Percentiles rank a stretch among this genome's conserved stretches.
Evolutionary conservation across 1,140 invertebrate genomes (phyloP).

Genomic region (Penaeus chinensis): DNA sequence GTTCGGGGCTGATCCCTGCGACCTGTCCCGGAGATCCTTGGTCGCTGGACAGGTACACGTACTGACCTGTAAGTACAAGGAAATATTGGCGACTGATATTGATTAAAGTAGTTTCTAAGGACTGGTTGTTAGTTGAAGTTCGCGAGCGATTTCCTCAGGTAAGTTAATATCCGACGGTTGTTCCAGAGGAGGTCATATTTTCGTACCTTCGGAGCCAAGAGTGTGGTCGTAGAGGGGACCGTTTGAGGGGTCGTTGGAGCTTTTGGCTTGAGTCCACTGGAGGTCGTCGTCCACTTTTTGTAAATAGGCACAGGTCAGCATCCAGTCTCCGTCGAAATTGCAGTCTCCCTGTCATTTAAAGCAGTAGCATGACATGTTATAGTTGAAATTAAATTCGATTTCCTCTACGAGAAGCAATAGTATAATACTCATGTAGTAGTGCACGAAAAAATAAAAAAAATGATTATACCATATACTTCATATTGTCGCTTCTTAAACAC

Average conservation of each 20-base stretch:
- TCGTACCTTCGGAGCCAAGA: slow-evolving; percentile 18
- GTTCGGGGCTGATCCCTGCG: background rate
- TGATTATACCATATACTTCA: no score
- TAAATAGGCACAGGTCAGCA: slow-evolving; percentile 21
- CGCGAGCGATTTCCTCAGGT: no score
- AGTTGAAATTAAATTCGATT: no score
- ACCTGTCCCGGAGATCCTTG: background rate
- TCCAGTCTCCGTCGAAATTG: slow-evolving; percentile 26
- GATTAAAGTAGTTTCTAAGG: no score
- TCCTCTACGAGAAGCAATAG: no score
- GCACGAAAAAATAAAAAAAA: no score
- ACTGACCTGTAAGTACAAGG: slow-evolving; percentile 19
- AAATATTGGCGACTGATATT: background rate
- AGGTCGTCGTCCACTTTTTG: slow-evolving; percentile 30
- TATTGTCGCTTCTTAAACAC: no score
- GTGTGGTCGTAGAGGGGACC: slow-evolving; percentile 36
- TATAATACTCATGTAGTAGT: no score
- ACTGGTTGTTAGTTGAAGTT: no score
- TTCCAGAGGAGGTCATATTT: no score
- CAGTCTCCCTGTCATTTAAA: slow-evolving; percentile 32
- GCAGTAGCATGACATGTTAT: background rate
- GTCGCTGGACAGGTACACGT: slow-evolving; percentile 16
- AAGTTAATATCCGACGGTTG: no score
- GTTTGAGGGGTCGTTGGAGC: background rate
- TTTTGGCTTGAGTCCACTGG: slow-evolving; percentile 26